Evolutionary conservation across 2,888 invertebrate genomes (phyloP).

Genomic region (Nowickia ferox): DNA sequence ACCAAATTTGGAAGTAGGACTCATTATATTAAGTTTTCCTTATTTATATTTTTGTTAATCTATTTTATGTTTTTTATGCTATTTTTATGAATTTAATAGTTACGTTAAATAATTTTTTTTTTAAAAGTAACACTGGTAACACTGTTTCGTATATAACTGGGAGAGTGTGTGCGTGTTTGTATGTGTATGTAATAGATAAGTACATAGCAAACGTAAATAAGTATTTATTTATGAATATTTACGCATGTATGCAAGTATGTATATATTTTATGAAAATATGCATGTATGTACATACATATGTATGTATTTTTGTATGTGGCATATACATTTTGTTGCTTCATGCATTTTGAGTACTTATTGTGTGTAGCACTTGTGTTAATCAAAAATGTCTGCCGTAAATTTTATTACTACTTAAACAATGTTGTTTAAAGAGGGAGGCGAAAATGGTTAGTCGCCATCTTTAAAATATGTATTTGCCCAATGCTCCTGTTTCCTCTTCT

Average conservation of each 20-base stretch:
- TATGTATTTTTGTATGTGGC: neutral
- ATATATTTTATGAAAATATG: neutral
- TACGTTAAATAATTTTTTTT: no score
- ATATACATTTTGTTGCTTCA: conserved; percentile 9
- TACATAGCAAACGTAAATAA: neutral
- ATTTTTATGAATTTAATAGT: no score
- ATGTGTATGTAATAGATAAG: conserved; percentile 3
- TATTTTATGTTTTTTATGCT: no score
- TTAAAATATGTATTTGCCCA: conserved; percentile 60
- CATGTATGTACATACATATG: neutral
- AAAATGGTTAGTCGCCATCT: conserved; percentile 64
- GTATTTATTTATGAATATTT: conserved; percentile 1
- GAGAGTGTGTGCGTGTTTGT: conserved; percentile 30
- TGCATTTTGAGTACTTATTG: conserved; percentile 58
- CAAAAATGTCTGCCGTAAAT: conserved; percentile 82
- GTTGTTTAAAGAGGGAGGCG: conserved; percentile 43
- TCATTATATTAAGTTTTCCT: no score
- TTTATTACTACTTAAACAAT: conserved; percentile 80
- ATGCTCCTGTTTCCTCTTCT: conserved; percentile 22
- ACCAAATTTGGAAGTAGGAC: no score
- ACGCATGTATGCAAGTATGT: neutral
- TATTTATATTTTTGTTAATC: no score
- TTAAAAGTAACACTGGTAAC: no score
- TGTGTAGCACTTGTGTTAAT: conserved; percentile 76
- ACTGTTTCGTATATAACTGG: no score